Base-by-base conservation (phyloP, 2,888 invertebrate species). In the Euplagia quadripunctaria region DNA sequence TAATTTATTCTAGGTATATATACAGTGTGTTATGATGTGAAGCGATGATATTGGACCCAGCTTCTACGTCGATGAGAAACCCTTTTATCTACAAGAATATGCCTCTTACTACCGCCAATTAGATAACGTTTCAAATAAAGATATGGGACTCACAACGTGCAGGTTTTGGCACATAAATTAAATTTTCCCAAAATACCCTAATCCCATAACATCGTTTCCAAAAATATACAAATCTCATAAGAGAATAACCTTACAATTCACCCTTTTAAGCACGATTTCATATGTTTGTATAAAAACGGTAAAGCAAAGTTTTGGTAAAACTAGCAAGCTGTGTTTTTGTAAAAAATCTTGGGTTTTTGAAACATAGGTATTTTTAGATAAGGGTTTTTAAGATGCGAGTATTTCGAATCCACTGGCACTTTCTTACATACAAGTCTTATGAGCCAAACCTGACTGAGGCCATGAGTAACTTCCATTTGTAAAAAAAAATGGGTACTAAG, bases 21-120 rank as follows among this genome's bases (percentile, higher is more conserved):
- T 86, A 88, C 85, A 87, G 69, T 76, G 71, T 42, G 16, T 11
- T 43, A 61, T 73, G 66, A 31, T 72, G 70, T 77, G 58, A 80
- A 80, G 77, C 79, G 71, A 75, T 77, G 77, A 72, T 68, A 76
- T 87, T 89, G 86, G 89, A 86, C 87, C 88, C 87, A 85, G 77
- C 72, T 75, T 77, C 80, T 82, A 82, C 78, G 87, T 88, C 82
- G 84, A 86, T 68, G 61, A 41, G 42, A 65, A 66, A 76, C 55
- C 11, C 0, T 63, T 31, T 64, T 51, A 67, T 67, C 41, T 51
- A 67, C 64, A 72, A 71, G 64, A 31, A 58, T 68, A 46, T 51
- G 55, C 8, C 43, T 46, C 43, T 46, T 46, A 6, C 43, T 46
- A 46, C 43, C 43, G 43, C 43, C 43, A 46, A 46, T 46, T 43